phyloP scores from a whole-genome alignment of 2,797 vertebrate genomes.

The Eulemur coronatus region DNA sequence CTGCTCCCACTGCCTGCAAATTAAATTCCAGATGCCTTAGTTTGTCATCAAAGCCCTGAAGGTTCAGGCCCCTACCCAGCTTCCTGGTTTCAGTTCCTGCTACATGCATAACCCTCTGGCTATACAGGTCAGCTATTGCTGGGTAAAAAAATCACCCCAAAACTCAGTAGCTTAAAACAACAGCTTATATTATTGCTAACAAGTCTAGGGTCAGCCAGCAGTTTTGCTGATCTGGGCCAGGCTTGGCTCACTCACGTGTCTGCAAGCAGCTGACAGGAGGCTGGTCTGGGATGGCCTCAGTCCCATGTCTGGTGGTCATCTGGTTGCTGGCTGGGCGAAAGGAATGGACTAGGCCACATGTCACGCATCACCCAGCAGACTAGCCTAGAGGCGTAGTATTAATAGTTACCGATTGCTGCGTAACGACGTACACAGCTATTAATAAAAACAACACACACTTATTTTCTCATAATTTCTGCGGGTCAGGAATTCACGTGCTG shows the following conservation, averaged over 20 bases:
- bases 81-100: not conserved
- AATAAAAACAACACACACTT: not conserved
- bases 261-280: not conserved
- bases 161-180: not conserved
- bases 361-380: not conserved
- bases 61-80: not conserved
- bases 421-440: slow-evolving; percentile 8
- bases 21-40: not conserved
- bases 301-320: not conserved
- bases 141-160: not conserved
- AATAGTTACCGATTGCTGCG: not conserved
- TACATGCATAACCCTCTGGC: not conserved
- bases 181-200: not conserved
- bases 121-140: not conserved
- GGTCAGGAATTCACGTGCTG: not conserved
- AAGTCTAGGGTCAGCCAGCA: not conserved
- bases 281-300: not conserved
- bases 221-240: not conserved
- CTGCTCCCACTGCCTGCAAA: not conserved
- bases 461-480: not conserved
- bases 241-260: not conserved
- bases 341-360: not conserved
- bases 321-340: not conserved
- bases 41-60: not conserved
- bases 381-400: not conserved